phyloP scores from a whole-genome alignment of 2,113 vertebrate genomes.

The Lathamus discolor region DNA sequence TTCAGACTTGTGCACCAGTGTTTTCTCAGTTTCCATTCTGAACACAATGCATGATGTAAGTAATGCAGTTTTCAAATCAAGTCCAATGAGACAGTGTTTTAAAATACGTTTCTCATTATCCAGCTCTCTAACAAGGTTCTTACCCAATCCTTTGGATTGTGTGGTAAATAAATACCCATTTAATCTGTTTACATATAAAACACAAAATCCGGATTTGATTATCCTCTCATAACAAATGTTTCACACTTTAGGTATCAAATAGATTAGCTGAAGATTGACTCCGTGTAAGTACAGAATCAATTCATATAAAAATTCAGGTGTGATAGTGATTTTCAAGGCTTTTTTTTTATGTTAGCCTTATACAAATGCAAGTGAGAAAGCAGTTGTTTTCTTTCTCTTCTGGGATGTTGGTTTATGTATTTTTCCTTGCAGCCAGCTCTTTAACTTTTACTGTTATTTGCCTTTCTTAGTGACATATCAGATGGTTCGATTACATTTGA shows the following conservation, averaged over 20 bases:
- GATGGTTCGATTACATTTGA: slow-evolving; percentile 1
- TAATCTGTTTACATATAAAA: not conserved
- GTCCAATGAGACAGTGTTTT: not conserved
- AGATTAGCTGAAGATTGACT: not conserved
- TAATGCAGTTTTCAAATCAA: not conserved
- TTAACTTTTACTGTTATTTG: not conserved
- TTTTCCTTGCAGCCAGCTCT: not conserved
- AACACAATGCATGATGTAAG: not conserved
- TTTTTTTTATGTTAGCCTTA: not conserved
- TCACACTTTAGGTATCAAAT: not conserved
- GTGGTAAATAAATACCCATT: not conserved
- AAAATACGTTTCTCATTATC: not conserved
- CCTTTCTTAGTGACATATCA: not conserved
- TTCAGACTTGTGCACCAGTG: not conserved
- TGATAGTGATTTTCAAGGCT: not conserved
- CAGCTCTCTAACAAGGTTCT: not conserved
- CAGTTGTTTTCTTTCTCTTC: not conserved
- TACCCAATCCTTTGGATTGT: not conserved
- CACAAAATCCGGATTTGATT: not conserved
- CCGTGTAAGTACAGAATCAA: not conserved
- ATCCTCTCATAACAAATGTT: not conserved
- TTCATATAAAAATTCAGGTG: not conserved
- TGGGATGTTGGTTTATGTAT: not conserved
- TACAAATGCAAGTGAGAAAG: not conserved
- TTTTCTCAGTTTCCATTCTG: not conserved